Conservation (phyloP, 2,113 vertebrate genomes). For the Raja brachyura region DNA sequence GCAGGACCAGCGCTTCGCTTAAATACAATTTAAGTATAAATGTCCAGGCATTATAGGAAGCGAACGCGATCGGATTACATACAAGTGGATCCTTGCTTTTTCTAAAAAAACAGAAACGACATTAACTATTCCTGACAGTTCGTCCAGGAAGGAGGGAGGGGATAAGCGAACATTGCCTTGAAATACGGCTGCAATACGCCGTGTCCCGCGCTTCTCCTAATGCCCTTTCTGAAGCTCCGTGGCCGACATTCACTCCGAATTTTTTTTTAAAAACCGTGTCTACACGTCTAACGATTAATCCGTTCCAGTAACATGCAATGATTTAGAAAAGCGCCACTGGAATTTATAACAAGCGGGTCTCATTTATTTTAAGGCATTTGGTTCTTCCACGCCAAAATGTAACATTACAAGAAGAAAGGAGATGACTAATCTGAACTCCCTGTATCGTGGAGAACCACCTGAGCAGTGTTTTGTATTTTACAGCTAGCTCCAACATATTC, state of each 20-base stretch:
- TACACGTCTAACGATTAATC: not conserved
- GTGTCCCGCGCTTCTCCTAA: too few species aligned
- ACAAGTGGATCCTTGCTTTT: not conserved
- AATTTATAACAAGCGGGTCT: not conserved
- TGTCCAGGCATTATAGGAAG: too few species aligned
- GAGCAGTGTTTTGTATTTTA: not conserved
- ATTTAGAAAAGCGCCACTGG: not conserved
- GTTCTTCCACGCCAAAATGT: not conserved
- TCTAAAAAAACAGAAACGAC: not conserved
- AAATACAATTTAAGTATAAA: not conserved
- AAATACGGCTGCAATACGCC: not conserved
- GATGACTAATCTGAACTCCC: not conserved
- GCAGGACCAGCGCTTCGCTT: not conserved
- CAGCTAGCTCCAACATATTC: not conserved
- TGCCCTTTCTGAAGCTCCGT: not conserved
- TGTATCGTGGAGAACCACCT: too few species aligned
- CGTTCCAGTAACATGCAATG: not conserved
- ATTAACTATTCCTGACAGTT: too few species aligned
- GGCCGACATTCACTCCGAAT: not conserved
- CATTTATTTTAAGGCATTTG: not conserved
- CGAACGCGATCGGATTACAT: not conserved
- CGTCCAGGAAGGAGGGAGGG: not conserved
- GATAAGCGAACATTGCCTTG: too few species aligned
- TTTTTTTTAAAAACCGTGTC: not conserved
- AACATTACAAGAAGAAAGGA: not conserved